A percentile compares a stretch with the other conserved stretches of the same genome.
Evolutionary conservation across 2,797 vertebrate genomes (phyloP).

Genomic region (Crax fasciolata): DNA sequence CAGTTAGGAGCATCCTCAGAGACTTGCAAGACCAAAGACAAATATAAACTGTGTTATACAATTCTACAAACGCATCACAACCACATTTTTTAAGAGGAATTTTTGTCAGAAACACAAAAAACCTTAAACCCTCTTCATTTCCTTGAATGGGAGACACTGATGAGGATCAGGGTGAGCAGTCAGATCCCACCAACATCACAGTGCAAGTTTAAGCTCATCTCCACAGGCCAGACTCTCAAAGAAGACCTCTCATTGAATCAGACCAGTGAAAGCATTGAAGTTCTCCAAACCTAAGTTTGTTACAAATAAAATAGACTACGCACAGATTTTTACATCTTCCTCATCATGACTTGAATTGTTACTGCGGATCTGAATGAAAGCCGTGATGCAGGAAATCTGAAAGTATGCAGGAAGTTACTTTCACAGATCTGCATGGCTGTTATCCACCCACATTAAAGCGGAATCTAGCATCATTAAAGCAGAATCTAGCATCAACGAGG

Average conservation of each 20-base stretch:
- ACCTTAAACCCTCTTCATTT: not conserved
- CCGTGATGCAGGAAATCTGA: not conserved
- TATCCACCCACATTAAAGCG: accelerated
- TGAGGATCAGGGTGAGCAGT: not conserved
- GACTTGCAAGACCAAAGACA: not conserved
- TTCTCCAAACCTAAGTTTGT: not conserved
- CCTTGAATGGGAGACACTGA: not conserved
- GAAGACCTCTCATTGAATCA: accelerated
- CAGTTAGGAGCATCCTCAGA: not conserved
- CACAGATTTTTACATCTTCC: not conserved
- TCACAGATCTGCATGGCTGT: not conserved
- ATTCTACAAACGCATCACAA: not conserved
- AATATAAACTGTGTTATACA: not conserved
- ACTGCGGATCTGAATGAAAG: not conserved
- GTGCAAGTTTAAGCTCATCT: not conserved
- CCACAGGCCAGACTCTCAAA: not conserved
- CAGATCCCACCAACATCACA: not conserved
- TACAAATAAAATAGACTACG: accelerated
- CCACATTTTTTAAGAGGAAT: not conserved
- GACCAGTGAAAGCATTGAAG: not conserved
- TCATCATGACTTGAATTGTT: not conserved
- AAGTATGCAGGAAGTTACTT: not conserved
- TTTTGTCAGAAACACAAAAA: not conserved
- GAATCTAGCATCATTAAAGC: not conserved
- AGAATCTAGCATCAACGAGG: not conserved